These are phyloP conservation scores for Plebejus melissa DNA, from an alignment of 2,888 invertebrate species.

Conservation along the genomic window DNA sequence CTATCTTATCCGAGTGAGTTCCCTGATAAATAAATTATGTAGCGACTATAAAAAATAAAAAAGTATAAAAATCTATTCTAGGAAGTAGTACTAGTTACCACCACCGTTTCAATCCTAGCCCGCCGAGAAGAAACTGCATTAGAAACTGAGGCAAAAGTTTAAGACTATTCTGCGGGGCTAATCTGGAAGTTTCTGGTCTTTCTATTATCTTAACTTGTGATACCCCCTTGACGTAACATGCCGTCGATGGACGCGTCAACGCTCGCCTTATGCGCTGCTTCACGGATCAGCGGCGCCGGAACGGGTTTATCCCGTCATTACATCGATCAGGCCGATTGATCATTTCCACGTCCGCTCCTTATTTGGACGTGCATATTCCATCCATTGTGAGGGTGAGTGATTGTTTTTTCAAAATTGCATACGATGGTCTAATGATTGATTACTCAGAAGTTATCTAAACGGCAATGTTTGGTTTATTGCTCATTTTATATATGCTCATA, in stretches of 20 bases:
- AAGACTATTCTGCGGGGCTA: not conserved
- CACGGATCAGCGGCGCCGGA: slow-evolving; percentile 58
- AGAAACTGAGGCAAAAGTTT: too few relatives aligned
- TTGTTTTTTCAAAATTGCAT: not conserved
- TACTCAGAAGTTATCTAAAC: not conserved
- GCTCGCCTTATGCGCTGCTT: slow-evolving; percentile 63
- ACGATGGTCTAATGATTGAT: not conserved
- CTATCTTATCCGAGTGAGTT: too few relatives aligned
- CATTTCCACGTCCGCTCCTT: slow-evolving; percentile 41
- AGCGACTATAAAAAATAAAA: too few relatives aligned
- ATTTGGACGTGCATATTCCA: slow-evolving; percentile 32
- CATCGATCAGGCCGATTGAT: slow-evolving; percentile 44
- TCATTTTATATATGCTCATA: too few relatives aligned
- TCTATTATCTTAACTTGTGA: not conserved
- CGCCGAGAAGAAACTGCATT: too few relatives aligned
- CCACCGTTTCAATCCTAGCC: too few relatives aligned
- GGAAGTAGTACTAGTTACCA: too few relatives aligned
- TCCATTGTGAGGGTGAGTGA: slow-evolving; percentile 24
- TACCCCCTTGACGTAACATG: slow-evolving; percentile 30
- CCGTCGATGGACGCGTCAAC: slow-evolving; percentile 66
- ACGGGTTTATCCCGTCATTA: slow-evolving; percentile 60
- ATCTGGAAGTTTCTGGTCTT: not conserved
- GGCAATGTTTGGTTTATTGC: not conserved
- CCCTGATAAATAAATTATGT: too few relatives aligned
- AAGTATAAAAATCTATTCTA: too few relatives aligned